Percentiles rank a stretch among this genome's conserved stretches.
phyloP scores from a whole-genome alignment of 2,113 vertebrate species.

The Colaptes auratus region DNA sequence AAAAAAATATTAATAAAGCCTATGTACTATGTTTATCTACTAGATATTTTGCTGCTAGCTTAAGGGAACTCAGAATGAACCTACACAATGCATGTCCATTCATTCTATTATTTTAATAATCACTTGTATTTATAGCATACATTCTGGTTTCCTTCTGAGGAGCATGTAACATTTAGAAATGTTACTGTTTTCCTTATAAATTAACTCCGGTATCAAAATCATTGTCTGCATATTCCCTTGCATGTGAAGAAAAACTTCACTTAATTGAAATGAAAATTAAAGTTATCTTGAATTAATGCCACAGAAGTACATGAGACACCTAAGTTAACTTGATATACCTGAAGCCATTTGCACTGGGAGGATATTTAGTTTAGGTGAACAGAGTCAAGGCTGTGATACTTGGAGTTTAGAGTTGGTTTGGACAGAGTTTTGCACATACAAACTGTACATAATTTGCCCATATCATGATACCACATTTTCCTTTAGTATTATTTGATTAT shows the following conservation, averaged over 20 bases:
- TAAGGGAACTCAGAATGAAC: background rate
- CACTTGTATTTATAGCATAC: background rate
- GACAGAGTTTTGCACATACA: background rate
- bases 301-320: background rate
- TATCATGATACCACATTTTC: background rate
- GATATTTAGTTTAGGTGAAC: background rate
- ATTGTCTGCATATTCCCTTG: background rate
- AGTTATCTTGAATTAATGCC: background rate
- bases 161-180: background rate
- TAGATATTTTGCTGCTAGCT: background rate
- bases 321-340: background rate
- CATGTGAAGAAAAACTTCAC: background rate
- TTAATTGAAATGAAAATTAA: background rate
- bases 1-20: background rate
- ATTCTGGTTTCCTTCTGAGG: background rate
- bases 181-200: background rate
- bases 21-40: background rate
- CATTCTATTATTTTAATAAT: background rate
- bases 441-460: background rate
- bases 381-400: background rate
- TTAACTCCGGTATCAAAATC: background rate
- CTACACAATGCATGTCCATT: background rate
- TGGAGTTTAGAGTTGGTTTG: background rate
- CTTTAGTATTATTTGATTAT: background rate
- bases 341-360: fast-evolving